phyloP scores from a whole-genome alignment of 2,113 vertebrate species.

The Leucosticte australis region DNA sequence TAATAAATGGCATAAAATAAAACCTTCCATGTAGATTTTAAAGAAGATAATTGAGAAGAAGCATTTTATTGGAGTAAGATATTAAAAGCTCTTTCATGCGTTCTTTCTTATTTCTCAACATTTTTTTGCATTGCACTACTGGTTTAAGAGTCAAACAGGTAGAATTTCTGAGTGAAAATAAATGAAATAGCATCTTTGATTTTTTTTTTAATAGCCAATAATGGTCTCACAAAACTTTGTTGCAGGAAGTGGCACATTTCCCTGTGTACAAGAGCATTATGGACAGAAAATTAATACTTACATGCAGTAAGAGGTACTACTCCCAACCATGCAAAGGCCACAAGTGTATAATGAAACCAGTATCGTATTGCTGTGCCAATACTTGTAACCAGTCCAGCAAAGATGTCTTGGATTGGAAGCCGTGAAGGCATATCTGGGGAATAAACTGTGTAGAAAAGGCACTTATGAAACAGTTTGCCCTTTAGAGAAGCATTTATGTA shows the following conservation, averaged over 20 bases:
- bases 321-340: conserved; percentile 98
- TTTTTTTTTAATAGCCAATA: not conserved
- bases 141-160: not conserved
- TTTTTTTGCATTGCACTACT: not conserved
- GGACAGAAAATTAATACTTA: conserved; percentile 73
- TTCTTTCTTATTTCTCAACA: not conserved
- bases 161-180: not conserved
- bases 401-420: conserved; percentile 98
- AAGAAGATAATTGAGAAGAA: not conserved
- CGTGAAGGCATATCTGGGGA: conserved; percentile 99
- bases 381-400: conserved; percentile 96
- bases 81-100: not conserved
- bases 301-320: conserved; percentile 99
- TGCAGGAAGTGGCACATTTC: not conserved
- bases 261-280: not conserved
- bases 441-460: conserved; percentile 80
- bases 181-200: not conserved
- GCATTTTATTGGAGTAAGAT: not conserved
- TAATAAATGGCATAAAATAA: not conserved
- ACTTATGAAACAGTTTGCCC: not conserved
- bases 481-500: not conserved
- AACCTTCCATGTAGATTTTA: not conserved
- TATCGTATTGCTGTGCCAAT: conserved; percentile 99
- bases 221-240: not conserved
- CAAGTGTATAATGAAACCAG: conserved; percentile 99